These are phyloP conservation scores for Plutomurus gul DNA, from an alignment of 1,140 invertebrate genomes.

Conservation along the genomic window DNA sequence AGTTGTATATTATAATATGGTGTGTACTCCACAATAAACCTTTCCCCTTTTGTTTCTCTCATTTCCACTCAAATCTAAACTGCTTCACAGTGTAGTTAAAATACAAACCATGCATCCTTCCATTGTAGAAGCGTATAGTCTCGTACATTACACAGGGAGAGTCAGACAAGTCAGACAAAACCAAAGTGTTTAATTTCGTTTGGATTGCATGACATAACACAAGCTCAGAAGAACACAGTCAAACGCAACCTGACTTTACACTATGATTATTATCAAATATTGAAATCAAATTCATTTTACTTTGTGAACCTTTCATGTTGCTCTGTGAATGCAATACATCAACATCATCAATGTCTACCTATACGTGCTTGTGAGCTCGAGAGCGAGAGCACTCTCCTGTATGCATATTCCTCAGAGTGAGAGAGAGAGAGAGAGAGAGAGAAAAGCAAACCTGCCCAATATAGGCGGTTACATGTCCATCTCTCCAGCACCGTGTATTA, in stretches of 20 bases:
- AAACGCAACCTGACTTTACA: not conserved
- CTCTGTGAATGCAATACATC: slow-evolving; percentile 6
- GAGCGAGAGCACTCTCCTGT: not conserved
- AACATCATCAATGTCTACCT: not conserved
- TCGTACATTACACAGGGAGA: too few species aligned
- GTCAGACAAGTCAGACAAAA: too few species aligned
- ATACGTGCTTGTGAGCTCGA: not conserved
- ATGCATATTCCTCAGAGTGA: too few species aligned
- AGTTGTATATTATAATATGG: not conserved
- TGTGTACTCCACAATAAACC: not conserved
- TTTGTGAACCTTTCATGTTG: not conserved
- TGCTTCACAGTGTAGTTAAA: too few species aligned
- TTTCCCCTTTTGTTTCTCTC: not conserved
- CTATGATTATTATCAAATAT: slow-evolving; percentile 9
- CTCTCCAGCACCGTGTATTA: not conserved
- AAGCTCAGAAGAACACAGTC: not conserved
- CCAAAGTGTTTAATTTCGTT: not conserved
- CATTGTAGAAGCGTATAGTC: too few species aligned
- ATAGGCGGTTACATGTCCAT: not conserved
- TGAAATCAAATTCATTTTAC: slow-evolving; percentile 27
- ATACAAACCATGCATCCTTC: too few species aligned
- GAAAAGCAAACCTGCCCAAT: slow-evolving; percentile 15
- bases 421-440: not conserved
- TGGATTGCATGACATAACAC: slow-evolving; percentile 16
- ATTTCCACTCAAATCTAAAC: not conserved